A percentile compares a stretch with the other conserved stretches of the same genome.
phyloP scores from a whole-genome alignment of 2,113 vertebrate species.

The Poecilia latipinna region DNA sequence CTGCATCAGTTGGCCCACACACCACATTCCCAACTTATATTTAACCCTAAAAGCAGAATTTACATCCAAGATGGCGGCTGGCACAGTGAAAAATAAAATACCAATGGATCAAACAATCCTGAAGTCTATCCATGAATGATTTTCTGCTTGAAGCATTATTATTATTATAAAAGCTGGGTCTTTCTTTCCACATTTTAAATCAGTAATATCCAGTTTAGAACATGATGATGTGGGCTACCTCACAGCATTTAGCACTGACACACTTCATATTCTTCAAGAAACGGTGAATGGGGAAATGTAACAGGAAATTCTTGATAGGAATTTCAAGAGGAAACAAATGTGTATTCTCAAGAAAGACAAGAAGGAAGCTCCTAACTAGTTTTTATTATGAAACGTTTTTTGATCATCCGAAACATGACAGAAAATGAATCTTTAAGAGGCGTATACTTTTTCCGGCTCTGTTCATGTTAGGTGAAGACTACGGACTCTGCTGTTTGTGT shows the following conservation, averaged over 20 bases:
- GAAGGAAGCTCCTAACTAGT: background rate
- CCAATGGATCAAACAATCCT: background rate
- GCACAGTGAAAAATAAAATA: background rate
- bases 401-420: background rate
- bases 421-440: background rate
- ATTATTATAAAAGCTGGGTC: too few relatives aligned
- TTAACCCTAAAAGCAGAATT: background rate
- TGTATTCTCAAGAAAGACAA: too few relatives aligned
- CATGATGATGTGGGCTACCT: too few relatives aligned
- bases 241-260: too few relatives aligned
- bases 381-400: background rate
- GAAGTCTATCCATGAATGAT: background rate
- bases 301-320: too few relatives aligned
- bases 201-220: too few relatives aligned
- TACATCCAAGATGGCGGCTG: background rate
- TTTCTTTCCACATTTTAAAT: too few relatives aligned
- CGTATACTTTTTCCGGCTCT: background rate
- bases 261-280: too few relatives aligned
- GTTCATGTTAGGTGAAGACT: constrained; percentile 16
- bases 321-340: too few relatives aligned
- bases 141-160: background rate
- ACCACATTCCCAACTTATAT: background rate
- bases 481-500: constrained; percentile 16
- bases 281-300: too few relatives aligned
- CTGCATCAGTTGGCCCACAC: background rate